Percentiles rank a stretch among this genome's conserved stretches.
phyloP scores from a whole-genome alignment of 2,888 invertebrate genomes.

The Sepioteuthis lessoniana region DNA sequence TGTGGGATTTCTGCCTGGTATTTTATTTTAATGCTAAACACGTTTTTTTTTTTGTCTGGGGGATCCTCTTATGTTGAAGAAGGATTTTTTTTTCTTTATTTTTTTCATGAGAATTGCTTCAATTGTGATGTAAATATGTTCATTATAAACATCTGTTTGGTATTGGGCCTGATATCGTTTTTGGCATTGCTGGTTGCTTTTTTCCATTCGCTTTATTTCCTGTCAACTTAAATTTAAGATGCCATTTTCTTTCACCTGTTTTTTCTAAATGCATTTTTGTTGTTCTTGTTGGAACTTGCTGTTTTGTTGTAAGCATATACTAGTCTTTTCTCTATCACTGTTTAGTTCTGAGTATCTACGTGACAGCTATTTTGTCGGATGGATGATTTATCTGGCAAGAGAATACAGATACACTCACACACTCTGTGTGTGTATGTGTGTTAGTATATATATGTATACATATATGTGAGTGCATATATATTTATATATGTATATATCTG shows the following conservation, averaged over 20 bases:
- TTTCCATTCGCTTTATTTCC: not conserved
- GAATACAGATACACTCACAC: not conserved
- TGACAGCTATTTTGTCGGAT: not conserved
- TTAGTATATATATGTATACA: not conserved
- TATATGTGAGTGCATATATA: not conserved
- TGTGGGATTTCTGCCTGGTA: not conserved
- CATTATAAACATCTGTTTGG: not conserved
- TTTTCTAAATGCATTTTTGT: not conserved
- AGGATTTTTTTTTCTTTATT: not conserved
- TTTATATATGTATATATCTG: not conserved
- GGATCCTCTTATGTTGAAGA: not conserved
- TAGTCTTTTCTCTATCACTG: not conserved
- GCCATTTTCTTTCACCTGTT: not conserved
- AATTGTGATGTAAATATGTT: not conserved
- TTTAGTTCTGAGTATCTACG: not conserved
- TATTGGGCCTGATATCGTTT: too few relatives aligned
- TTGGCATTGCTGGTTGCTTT: too few relatives aligned
- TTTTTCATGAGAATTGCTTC: not conserved
- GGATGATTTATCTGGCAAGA: not conserved
- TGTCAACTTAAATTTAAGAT: not conserved
- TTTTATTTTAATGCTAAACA: not conserved
- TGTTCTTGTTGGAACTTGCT: not conserved
- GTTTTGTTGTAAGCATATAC: not conserved
- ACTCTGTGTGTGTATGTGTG: not conserved
- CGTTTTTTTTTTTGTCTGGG: not conserved